Percentiles rank a stretch among this genome's conserved stretches.
Evolutionary conservation across 2,797 vertebrate species (phyloP).

Genomic region (Sebastes dallii): DNA sequence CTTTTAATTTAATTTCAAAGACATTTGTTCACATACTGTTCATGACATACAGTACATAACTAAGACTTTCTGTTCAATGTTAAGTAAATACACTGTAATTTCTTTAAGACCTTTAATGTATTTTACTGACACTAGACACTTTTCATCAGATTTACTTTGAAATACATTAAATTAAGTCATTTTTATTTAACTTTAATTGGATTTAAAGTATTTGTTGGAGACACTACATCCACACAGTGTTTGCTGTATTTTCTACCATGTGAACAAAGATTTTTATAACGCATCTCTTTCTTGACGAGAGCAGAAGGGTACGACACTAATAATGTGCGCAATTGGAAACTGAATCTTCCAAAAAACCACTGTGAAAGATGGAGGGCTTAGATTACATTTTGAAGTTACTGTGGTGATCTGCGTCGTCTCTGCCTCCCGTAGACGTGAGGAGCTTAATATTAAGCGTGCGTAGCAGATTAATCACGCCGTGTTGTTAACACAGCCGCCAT

Average conservation of each 20-base stretch:
- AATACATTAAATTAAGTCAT: slow-evolving; percentile 40
- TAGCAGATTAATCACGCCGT: slow-evolving; percentile 36
- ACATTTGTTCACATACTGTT: slow-evolving; percentile 45
- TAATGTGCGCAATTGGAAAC: slow-evolving; percentile 27
- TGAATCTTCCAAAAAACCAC: slow-evolving; percentile 58
- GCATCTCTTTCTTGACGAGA: slow-evolving; percentile 57
- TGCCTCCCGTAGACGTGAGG: slow-evolving; percentile 26
- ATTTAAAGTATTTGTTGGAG: slow-evolving; percentile 40
- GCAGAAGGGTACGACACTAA: slow-evolving; percentile 41
- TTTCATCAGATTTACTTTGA: slow-evolving; percentile 58
- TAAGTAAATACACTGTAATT: slow-evolving; percentile 74
- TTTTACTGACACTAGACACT: slow-evolving; percentile 70
- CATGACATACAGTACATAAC: not conserved
- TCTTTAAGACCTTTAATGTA: slow-evolving; percentile 63
- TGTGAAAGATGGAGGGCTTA: slow-evolving; percentile 64
- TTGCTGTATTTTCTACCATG: slow-evolving; percentile 33
- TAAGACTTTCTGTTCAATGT: slow-evolving; percentile 42
- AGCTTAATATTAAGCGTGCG: slow-evolving; percentile 10
- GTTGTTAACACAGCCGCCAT: slow-evolving; percentile 27
- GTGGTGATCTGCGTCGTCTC: slow-evolving; percentile 20
- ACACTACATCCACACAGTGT: slow-evolving; percentile 39
- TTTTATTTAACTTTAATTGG: slow-evolving; percentile 54
- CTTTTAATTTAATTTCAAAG: slow-evolving; percentile 40
- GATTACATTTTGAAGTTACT: slow-evolving; percentile 52
- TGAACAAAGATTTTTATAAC: slow-evolving; percentile 38